Base-by-base conservation (phyloP, 2,797 vertebrate genomes). In the Peromyscus nudipes region DNA sequence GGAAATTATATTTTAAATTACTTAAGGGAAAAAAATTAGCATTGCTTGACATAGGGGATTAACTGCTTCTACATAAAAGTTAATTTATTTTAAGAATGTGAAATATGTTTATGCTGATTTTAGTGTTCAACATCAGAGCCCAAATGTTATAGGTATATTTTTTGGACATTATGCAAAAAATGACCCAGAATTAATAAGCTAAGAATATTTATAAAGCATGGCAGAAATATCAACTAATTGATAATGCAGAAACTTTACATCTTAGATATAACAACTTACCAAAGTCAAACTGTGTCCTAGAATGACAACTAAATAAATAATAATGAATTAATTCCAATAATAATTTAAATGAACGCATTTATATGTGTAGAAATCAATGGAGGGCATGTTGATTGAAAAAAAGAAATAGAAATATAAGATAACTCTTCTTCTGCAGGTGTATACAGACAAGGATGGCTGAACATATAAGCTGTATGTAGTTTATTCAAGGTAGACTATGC, bases 1-100 rank as follows among this genome's bases (percentile, higher is more conserved):
- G 96, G 98, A 98, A 98, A 99, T 99, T 98, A 99, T 98, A 98
- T 98, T 98, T 98, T 98, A 98, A 98, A 99, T 98, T 98, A 98
- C 98, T 98, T 98, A 98, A 97, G 98, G 97, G 96, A 96, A 92
- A 85, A 85, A 95, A 97, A 92, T 96, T 93, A 97, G 93, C 94
- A 96, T 96, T 98, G 86, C 96, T 98, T 98, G 98, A 98, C 98
- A 98, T 97, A 0, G 12, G 98, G 98, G 98, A 99, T 99, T 99
- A 98, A 98, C 97, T 98, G 92, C 94, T 98, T 87, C 96, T 96
- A 96, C 96, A 95, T 97, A 97, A 98, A 55, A 81, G 97, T 98
- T 99, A 98, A 98, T 99, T 98, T 98, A 97, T 97, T 98, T 98
- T 95, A 98, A 98, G 98, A 97, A 98, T 97, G 96, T 98, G 97